Evolutionary conservation across 2,797 vertebrate genomes (phyloP).

Genomic region (Diglossa cyanea): DNA sequence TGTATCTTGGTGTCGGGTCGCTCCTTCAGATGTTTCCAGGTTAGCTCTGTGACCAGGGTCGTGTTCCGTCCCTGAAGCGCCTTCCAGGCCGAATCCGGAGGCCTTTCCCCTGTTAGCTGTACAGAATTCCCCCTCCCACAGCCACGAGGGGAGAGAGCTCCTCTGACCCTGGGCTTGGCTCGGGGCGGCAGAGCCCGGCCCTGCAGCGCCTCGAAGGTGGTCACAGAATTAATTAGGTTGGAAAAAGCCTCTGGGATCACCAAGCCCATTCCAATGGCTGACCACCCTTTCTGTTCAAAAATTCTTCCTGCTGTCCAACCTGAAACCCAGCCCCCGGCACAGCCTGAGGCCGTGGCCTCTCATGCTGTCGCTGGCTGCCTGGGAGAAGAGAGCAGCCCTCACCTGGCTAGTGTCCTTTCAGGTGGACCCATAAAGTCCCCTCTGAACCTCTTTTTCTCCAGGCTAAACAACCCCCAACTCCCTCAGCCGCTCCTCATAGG

Average conservation of each 20-base stretch:
- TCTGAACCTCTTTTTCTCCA: neutral
- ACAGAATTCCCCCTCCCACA: rapidly evolving
- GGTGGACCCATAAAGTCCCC: no score
- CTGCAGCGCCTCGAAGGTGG: neutral
- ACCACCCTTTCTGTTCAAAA: neutral
- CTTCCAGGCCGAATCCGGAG: rapidly evolving
- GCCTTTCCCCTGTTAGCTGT: neutral
- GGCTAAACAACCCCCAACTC: neutral
- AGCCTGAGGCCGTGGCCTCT: neutral
- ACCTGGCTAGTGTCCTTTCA: neutral
- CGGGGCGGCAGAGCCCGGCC: neutral
- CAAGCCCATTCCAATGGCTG: neutral
- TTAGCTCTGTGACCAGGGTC: rapidly evolving
- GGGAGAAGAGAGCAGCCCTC: neutral
- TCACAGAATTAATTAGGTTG: neutral
- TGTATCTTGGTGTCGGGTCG: no score
- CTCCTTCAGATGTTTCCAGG: neutral
- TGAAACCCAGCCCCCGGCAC: neutral
- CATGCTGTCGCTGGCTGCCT: neutral
- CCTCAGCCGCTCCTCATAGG: rapidly evolving
- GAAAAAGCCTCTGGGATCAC: neutral
- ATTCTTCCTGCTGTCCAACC: neutral
- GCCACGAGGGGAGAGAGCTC: no score
- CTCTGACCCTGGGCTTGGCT: no score
- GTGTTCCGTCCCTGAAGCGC: rapidly evolving